phyloP scores from a whole-genome alignment of 2,888 invertebrate species.

The Ormyrus pomaceus region DNA sequence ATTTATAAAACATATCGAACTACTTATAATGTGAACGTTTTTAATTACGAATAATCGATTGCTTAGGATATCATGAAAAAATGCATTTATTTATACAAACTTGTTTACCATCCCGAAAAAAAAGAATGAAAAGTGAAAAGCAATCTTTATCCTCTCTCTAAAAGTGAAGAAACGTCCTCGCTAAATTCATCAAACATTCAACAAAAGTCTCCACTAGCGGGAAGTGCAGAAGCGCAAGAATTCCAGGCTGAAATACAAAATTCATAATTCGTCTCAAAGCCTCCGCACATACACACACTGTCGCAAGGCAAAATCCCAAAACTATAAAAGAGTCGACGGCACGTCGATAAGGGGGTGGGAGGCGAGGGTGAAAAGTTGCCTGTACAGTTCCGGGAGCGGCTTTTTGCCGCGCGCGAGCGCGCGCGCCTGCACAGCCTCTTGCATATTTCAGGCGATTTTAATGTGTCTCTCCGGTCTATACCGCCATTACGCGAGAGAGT shows the following conservation, averaged over 20 bases:
- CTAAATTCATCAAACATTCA: constrained; percentile 21
- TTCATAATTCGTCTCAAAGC: constrained; percentile 32
- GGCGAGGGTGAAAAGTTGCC: neutral
- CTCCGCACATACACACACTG: neutral
- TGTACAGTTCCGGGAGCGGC: constrained; percentile 40
- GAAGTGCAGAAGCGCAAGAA: constrained; percentile 56
- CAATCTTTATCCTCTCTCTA: neutral
- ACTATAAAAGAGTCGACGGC: constrained; percentile 12
- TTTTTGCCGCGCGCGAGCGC: constrained; percentile 59
- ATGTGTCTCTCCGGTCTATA: constrained; percentile 70
- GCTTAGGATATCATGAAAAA: too few species aligned
- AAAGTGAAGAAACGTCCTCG: neutral
- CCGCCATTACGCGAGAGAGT: neutral
- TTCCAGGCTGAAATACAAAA: constrained; percentile 53
- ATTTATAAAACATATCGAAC: too few species aligned
- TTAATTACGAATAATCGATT: too few species aligned
- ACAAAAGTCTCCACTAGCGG: constrained; percentile 8
- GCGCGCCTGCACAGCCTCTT: constrained; percentile 59
- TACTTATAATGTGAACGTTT: too few species aligned
- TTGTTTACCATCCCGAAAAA: too few species aligned
- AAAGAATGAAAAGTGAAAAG: neutral
- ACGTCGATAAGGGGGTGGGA: constrained; percentile 16
- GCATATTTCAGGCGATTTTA: constrained; percentile 75
- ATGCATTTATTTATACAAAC: too few species aligned
- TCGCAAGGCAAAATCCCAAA: neutral